Evolutionary conservation across 2,888 invertebrate species (phyloP), one percentile per base, ranked within the genome.

Genomic region (Seira musarum): DNA sequence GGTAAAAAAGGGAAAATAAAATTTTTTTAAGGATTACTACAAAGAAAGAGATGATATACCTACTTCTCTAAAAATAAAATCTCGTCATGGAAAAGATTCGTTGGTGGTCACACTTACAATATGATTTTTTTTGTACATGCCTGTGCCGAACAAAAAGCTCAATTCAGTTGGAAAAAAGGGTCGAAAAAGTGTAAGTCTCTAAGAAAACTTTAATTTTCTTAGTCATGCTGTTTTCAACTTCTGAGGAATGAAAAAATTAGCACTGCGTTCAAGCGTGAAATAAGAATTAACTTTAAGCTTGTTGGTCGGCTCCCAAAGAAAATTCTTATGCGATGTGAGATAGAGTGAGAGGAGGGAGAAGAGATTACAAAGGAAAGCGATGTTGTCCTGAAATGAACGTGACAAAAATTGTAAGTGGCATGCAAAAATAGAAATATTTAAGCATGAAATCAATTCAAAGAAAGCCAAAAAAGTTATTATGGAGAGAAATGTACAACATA

Each of bases 51-150:
- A 49, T 49, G 15, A n/a, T n/a, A n/a, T n/a, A n/a, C n/a, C n/a
- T n/a, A n/a, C 13, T 71, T 10, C 21, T 1, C 13, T 15, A 30
- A 35, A 46, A 65, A 65, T 35, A 65, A 67, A 67, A 46, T 15
- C 17, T 67, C 21, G 40, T 46, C 8, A 17, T 13, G n/a, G 63
- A 69, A 21, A n/a, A 15, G 63, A 69, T 30, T 35, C 21, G 78
- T 78, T 78, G 78, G 78, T 78, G 78, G 78, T 70, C 77, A 70
- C 63, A 30, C 30, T 30, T 30, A 30, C 17, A 15, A 2, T 3
- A 49, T 3, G 49, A 49, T 49, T 49, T n/a, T 49, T 49, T 49
- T n/a, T 49, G 49, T 8, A n/a, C 30, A 30, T 30, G 24, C 30
- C 17, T 65, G 25, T 6, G 68, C 49, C 2, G 49, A 49, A 49